Conservation (phyloP, 2,797 vertebrate genomes). For the Tapera naevia region DNA sequence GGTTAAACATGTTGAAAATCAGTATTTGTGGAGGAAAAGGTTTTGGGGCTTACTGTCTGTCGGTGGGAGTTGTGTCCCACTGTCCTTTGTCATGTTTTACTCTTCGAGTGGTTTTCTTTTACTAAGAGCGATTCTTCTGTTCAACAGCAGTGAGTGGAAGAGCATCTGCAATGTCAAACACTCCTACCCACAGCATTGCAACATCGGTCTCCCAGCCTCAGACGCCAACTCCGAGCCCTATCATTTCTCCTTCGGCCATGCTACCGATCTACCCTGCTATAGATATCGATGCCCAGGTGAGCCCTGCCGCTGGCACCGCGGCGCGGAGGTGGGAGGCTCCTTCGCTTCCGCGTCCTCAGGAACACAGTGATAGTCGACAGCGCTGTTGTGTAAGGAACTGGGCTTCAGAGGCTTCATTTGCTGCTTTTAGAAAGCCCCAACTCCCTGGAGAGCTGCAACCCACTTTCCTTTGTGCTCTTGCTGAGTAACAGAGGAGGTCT, state of each 20-base stretch:
- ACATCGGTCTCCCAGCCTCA: constrained; percentile 83
- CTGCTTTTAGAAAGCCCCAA: not conserved
- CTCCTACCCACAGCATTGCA: constrained; percentile 83
- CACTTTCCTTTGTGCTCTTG: fast-evolving
- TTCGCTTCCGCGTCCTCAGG: not conserved
- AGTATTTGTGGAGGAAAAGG: not conserved
- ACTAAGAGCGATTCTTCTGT: constrained; percentile 80
- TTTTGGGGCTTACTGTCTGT: not conserved
- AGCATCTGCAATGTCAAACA: constrained; percentile 85
- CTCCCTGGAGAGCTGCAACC: not conserved
- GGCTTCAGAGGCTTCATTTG: not conserved
- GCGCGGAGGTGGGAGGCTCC: fast-evolving
- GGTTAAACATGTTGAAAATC: not conserved
- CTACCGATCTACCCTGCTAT: constrained; percentile 84
- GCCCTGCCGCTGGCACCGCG: not conserved
- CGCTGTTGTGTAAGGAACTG: not conserved
- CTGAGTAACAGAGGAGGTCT: not conserved
- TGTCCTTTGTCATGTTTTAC: not conserved
- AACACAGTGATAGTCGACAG: not conserved
- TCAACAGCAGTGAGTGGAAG: constrained; percentile 86
- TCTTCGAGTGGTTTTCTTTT: not conserved
- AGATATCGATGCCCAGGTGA: constrained; percentile 85
- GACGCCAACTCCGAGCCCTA: constrained; percentile 82
- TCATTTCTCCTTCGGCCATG: constrained; percentile 86
- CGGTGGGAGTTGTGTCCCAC: not conserved